Evolutionary conservation across 1,140 invertebrate genomes (phyloP), one percentile per base, ranked within the genome.

Genomic region (Calephelis nemesis): DNA sequence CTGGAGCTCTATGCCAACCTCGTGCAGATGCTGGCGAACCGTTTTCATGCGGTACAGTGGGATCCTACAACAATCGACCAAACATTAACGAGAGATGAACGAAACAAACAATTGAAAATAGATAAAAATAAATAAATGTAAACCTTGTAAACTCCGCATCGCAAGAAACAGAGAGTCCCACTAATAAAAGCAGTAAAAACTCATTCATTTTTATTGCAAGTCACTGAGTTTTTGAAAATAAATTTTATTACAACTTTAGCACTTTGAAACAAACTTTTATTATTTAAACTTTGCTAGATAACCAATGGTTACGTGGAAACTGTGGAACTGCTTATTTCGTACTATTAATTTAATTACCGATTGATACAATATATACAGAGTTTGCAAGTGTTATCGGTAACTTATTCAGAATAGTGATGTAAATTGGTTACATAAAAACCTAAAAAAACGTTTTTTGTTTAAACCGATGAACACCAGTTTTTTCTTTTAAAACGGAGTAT

Each of bases 1-100:
- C 47, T 95, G 83, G 8, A 98, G 73, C 62, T 97, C 94, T 0
- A 97, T 98, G 63, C 95, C 96, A 30, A 97, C 95, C 84, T 96
- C 95, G 64, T 94, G 91, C 9, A 98, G 92, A 52, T 94, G 93
- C 39, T 92, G 92, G 70, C 97, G 93, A 0, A 95, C 95, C 19
- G 95, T 93, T 79, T 95, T 90, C 15, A 95, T 92, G 82, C 95
- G 96, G 45, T 95, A 93, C 52, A 99, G 84, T 11, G 95, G 95
- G 60, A 98, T 93, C 82, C 98, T 98, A 70, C 42, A 62, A n/a
- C 7, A 66, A 62, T n/a, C 10, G 19, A 0, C 52, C 5, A 19
- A 19, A 19, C 30, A 39, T 9, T 39, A 58, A 58, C 19, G 10
- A 54, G 1, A 19, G 15, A 19, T 0, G 15, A 1, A 19, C 15